These are phyloP conservation scores for Erebia aethiops DNA, from an alignment of 2,888 invertebrate genomes.

Conservation along the genomic window DNA sequence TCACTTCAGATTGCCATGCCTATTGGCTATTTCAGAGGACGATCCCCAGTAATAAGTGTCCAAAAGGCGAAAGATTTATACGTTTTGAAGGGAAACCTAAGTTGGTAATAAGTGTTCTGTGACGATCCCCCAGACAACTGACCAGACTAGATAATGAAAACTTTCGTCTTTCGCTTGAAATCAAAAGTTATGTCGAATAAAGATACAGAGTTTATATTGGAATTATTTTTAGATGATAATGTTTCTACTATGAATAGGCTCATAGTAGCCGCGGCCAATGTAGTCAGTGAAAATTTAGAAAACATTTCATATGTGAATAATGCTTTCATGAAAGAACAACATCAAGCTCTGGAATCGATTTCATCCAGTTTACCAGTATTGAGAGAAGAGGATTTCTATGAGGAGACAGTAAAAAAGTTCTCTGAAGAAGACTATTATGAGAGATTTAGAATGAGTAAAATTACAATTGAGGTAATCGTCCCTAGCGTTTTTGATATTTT, in stretches of 20 bases:
- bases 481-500: too few relatives aligned
- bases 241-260: constrained; percentile 63
- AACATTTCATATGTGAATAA: constrained; percentile 57
- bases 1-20: too few relatives aligned
- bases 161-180: too few relatives aligned
- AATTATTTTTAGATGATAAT: constrained; percentile 70
- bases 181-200: constrained; percentile 52
- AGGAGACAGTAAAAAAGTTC: constrained; percentile 56
- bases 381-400: constrained; percentile 52
- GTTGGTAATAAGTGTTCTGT: too few relatives aligned
- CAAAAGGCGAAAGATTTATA: too few relatives aligned
- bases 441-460: constrained; percentile 63
- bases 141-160: too few relatives aligned
- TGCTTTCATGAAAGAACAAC: constrained; percentile 50
- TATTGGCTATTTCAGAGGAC: too few relatives aligned
- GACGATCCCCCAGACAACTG: too few relatives aligned
- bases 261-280: constrained; percentile 64
- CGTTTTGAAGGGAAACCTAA: too few relatives aligned
- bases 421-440: constrained; percentile 61
- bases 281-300: constrained; percentile 66
- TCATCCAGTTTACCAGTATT: constrained; percentile 32
- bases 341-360: constrained; percentile 22
- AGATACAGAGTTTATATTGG: constrained; percentile 66
- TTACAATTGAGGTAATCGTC: constrained; percentile 62
- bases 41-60: too few relatives aligned